Base-by-base conservation (phyloP, 2,113 vertebrate genomes). In the Cephalopterus ornatus region DNA sequence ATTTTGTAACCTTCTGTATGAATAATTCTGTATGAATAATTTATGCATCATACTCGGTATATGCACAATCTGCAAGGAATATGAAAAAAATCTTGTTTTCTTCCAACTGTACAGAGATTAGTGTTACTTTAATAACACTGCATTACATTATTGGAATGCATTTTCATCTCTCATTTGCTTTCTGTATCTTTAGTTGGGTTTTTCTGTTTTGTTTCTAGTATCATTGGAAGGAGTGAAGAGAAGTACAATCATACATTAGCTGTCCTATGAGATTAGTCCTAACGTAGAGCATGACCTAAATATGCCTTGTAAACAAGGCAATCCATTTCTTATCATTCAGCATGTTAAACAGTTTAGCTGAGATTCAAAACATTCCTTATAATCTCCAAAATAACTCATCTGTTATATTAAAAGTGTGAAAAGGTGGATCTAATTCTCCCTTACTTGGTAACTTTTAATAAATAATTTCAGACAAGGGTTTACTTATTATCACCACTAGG, bases 231-330 rank as follows among this genome's bases (percentile, higher is more conserved):
- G 61, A 76, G 23, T 37, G 32, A 44, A 91, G 53, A 85, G 22
- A 73, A 94, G 52, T 35, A 70, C 35, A 78, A 78, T n/a, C 41
- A 70, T 55, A 80, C 16, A 39, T 73, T 88, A 82, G 17, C 49
- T 95, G 55, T 66, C 62, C 67, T 91, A 2, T 44, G 65, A 93
- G 46, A 93, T 89, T 89, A 93, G 49, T 41, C 55, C 56, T 81
- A 88, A 72, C 42, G 13, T 47, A 89, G 56, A 95, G 23, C 71
- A 39, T 85, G 58, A 94, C 92, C 52, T 61, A 95, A 89, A 91
- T 97, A 55, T 61, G 47, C 28, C 96, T 86, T 93, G 32, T 80
- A 83, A 97, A 81, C 53, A 83, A 85, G 32, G 65, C 41, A 53
- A 19, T 70, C 35, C 32, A 47, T 42, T 88, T 68, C 33, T 63